A percentile compares a stretch with the other conserved stretches of the same genome.
Evolutionary conservation across 2,888 invertebrate genomes (phyloP).

Genomic region (Hedychridium roseum): DNA sequence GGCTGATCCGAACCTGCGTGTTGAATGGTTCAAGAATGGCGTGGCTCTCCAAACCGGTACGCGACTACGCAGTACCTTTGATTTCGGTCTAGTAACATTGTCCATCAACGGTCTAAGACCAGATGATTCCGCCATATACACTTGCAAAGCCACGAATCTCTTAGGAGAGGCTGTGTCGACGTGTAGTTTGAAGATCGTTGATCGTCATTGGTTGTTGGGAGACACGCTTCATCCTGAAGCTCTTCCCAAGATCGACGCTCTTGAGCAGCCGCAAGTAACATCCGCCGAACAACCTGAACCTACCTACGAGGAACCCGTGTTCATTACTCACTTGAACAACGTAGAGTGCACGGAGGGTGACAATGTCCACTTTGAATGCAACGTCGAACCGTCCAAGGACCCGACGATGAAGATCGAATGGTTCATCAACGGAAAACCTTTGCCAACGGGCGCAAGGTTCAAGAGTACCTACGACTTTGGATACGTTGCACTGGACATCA

Average conservation of each 20-base stretch:
- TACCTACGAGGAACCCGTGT: slow-evolving; percentile 84
- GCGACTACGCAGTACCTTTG: slow-evolving; percentile 91
- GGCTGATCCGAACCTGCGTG: slow-evolving; percentile 84
- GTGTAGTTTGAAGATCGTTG: slow-evolving; percentile 87
- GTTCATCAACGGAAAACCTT: slow-evolving; percentile 91
- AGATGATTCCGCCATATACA: slow-evolving; percentile 95
- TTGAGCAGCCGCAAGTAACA: slow-evolving; percentile 80
- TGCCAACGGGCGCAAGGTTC: slow-evolving; percentile 89
- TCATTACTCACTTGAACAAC: slow-evolving; percentile 90
- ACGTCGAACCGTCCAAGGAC: slow-evolving; percentile 90
- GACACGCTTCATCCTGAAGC: slow-evolving; percentile 91
- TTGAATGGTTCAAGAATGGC: slow-evolving; percentile 96
- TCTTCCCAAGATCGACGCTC: slow-evolving; percentile 82
- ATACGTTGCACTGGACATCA: slow-evolving; percentile 89
- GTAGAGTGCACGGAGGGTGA: slow-evolving; percentile 89
- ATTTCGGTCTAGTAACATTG: slow-evolving; percentile 94
- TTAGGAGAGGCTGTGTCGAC: slow-evolving; percentile 95
- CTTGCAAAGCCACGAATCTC: slow-evolving; percentile 92
- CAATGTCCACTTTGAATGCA: slow-evolving; percentile 89
- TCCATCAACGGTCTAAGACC: slow-evolving; percentile 86
- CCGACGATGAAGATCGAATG: slow-evolving; percentile 92
- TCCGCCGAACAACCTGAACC: slow-evolving; percentile 78
- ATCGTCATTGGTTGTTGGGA: slow-evolving; percentile 86
- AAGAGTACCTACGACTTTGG: slow-evolving; percentile 96
- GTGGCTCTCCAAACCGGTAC: slow-evolving; percentile 85